Evolutionary conservation across 1,140 invertebrate species (phyloP), one percentile per base, ranked within the genome.

Genomic region (Lethocerus indicus): DNA sequence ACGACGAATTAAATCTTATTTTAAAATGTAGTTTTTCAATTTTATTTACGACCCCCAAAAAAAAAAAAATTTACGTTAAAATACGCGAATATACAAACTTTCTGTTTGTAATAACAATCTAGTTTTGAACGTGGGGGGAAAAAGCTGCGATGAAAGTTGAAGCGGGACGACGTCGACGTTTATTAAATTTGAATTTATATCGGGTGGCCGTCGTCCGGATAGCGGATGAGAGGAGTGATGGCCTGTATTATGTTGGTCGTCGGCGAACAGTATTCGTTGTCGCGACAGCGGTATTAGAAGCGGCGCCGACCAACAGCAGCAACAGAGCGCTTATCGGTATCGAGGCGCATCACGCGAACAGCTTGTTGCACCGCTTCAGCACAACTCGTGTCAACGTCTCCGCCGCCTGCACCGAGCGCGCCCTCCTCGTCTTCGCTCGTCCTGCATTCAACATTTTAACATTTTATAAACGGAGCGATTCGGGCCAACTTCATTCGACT

Each of bases 241-340:
- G 81, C 83, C 52, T 73, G 70, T 0, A 75, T 76, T 52, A 93
- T 81, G 51, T 78, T 87, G 60, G 90, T 88, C 50, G 78, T 75
- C 55, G 88, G 69, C 62, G 81, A 82, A 62, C 81, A 83, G 61
- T 90, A 86, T 59, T 90, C 81, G 65, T 88, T 84, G 54, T n/a
- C n/a, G 77, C 74, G 60, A 79, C 76, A 42, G 90, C 89, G 32
- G 92, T 78, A 54, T 94, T 69, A 26, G 86, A 82, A 35, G 88
- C 87, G 49, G 86, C 81, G 46, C 88, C 89, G 57, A 95, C 72
- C 57, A 94, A 71, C 49, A 94, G 69, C 57, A 93, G 69, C 71
- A 93, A 81, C 52, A 94, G 66, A 28, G 87, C 83, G 67, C 91
- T 86, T 60, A 96, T 86, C 25, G 90, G 90, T 52, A 95, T 68